Evolutionary conservation across 2,797 vertebrate species (phyloP).

Genomic region (Emys orbicularis): DNA sequence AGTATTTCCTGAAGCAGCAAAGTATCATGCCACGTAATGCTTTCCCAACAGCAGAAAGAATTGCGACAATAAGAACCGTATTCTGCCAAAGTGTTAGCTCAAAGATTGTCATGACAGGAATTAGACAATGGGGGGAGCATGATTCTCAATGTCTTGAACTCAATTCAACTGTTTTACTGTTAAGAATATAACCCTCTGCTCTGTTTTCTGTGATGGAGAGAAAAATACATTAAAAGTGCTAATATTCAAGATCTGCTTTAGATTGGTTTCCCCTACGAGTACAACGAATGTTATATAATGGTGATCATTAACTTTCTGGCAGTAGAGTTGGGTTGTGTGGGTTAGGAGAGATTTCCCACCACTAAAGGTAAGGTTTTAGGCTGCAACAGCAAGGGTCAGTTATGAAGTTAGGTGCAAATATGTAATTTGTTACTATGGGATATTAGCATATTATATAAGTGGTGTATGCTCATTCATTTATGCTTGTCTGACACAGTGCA

Average conservation of each 20-base stretch:
- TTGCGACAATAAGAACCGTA: neutral
- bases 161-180: neutral
- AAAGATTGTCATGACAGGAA: neutral
- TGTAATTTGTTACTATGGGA: neutral
- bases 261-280: neutral
- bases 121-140: neutral
- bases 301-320: neutral
- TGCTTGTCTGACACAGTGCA: neutral
- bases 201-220: neutral
- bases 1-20: neutral
- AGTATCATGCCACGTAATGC: neutral
- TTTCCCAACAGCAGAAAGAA: neutral
- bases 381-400: neutral
- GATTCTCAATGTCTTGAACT: neutral
- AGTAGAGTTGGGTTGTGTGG: neutral
- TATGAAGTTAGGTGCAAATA: neutral
- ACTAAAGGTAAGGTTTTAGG: neutral
- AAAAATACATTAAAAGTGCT: neutral
- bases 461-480: neutral
- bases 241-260: neutral
- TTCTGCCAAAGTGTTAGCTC: neutral
- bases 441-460: neutral
- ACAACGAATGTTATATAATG: neutral
- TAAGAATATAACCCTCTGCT: neutral
- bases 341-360: neutral